Conservation (phyloP, 2,797 vertebrate genomes). For the Fratercula arctica region DNA sequence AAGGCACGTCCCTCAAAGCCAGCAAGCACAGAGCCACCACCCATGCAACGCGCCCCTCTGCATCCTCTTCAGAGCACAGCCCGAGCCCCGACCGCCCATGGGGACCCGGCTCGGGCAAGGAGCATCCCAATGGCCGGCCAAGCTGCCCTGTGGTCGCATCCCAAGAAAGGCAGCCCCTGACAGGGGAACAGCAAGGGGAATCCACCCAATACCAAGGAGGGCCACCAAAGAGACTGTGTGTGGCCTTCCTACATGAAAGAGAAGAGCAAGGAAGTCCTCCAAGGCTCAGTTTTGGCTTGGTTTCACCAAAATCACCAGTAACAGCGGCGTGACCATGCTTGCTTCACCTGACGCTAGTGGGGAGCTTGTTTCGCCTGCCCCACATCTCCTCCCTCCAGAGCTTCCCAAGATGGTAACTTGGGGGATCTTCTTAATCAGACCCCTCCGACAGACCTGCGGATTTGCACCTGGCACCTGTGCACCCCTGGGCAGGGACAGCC, state of each 20-base stretch:
- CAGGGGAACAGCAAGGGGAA: not conserved
- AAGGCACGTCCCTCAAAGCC: not conserved
- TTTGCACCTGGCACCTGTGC: not conserved
- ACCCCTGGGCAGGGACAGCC: not conserved
- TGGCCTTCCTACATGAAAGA: too few species aligned
- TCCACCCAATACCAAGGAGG: too few species aligned
- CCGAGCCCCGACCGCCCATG: fast-evolving
- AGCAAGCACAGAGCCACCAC: not conserved
- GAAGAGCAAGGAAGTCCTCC: not conserved
- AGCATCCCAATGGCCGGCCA: not conserved
- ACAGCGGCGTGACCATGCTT: not conserved
- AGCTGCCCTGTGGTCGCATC: fast-evolving
- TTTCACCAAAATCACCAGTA: not conserved
- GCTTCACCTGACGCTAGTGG: not conserved
- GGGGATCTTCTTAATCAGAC: too few species aligned
- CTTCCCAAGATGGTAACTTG: not conserved
- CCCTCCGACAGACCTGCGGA: not conserved
- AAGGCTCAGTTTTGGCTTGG: not conserved
- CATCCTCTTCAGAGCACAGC: not conserved
- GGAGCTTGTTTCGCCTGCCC: not conserved
- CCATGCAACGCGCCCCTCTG: fast-evolving
- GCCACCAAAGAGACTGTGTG: not conserved
- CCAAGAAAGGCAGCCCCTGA: not conserved
- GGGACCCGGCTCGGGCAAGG: not conserved
- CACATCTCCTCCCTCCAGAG: not conserved